Evolutionary conservation across 2,113 vertebrate genomes (phyloP).

Genomic region (Ancistrus triradiatus): DNA sequence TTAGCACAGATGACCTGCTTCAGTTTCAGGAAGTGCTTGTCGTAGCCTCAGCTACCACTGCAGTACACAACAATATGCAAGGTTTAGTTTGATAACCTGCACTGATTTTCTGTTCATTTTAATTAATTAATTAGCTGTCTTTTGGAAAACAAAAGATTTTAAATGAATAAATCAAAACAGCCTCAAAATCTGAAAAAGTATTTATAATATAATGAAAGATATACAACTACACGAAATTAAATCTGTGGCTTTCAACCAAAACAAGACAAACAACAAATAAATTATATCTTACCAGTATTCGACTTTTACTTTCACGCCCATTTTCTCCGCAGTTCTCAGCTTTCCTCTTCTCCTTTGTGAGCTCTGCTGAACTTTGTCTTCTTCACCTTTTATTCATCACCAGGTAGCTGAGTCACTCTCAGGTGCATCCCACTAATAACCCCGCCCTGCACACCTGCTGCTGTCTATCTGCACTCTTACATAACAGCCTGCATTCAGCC

Average conservation of each 20-base stretch:
- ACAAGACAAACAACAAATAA: neutral
- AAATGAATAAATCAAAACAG: no score
- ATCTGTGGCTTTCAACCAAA: no score
- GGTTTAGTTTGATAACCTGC: no score
- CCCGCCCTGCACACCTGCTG: neutral
- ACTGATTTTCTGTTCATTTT: no score
- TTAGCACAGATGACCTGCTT: constrained; percentile 66
- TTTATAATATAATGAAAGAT: no score
- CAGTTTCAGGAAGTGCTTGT: constrained; percentile 73
- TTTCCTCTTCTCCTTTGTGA: neutral
- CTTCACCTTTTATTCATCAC: neutral
- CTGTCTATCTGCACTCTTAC: neutral
- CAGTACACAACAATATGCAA: neutral
- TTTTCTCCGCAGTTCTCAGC: neutral
- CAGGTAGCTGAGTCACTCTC: neutral
- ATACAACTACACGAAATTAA: no score
- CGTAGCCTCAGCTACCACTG: constrained; percentile 77
- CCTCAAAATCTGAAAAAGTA: no score
- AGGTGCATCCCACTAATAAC: neutral
- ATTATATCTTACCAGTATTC: constrained; percentile 32
- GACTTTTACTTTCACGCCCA: constrained; percentile 15
- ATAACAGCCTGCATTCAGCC: no score
- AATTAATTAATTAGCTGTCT: no score
- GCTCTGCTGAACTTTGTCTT: neutral
- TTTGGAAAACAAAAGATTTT: no score